Base-by-base conservation (phyloP, 2,797 vertebrate genomes). In the Myotis pilosus region DNA sequence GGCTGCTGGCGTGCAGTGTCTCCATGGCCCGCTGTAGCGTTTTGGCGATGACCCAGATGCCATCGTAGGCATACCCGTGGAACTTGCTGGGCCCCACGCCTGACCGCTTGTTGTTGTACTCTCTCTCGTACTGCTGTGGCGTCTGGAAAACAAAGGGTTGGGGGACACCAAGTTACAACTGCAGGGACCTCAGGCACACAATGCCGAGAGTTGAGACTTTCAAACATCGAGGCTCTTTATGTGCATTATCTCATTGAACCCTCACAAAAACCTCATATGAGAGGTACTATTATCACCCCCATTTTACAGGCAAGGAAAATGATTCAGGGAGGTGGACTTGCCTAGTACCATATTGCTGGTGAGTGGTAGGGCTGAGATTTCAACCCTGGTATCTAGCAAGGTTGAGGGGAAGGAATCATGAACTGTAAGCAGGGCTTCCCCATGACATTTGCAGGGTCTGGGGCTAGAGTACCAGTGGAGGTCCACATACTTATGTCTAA, bases 11-110 rank as follows among this genome's bases (percentile, higher is more conserved):
- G 15, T 99, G 98, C 83, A 99, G 98, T 11, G 99, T 98, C 94
- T 99, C 99, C 99, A 99, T 99, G 92, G 99, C 99, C 23, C 99
- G 98, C n/a, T 99, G 99, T 30, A 99, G 97, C 0, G 99, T 99
- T 97, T 99, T 99, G 33, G 99, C 99, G 66, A 99, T 99, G 95
- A 99, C 99, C 99, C 99, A 99, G 98, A 99, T 99, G 97, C 99
- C 99, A 6, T 99, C 99, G 10, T 99, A 99, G 82, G 99, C 99
- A 28, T 99, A 99, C 91, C 99, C 99, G 6, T 99, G 99, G 97
- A 99, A 99, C 98, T 99, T 99, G 98, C 99, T 99, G 97, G 99
- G 97, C 93, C 99, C 99, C 84, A 99, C 99, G 8, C 99, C 99
- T 41, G 98, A 99, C 3, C 99, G 98, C 97, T 99, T 99, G 57